These are phyloP conservation scores for Sylvia atricapilla DNA, from an alignment of 2,113 vertebrate genomes.

Conservation along the genomic window DNA sequence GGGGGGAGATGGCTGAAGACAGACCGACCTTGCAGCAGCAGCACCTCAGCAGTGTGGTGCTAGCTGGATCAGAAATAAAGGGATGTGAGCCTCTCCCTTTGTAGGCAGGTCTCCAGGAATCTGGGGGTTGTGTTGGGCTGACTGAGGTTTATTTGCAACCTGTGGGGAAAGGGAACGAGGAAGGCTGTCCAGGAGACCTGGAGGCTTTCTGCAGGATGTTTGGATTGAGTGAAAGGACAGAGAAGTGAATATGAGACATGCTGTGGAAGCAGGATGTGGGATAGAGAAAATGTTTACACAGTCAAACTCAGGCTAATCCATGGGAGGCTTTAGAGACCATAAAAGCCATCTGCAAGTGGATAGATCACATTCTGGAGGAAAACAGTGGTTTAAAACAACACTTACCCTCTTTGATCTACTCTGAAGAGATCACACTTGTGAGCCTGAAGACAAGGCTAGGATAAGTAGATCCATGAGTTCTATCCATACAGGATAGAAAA, in stretches of 20 bases:
- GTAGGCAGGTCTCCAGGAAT: neutral
- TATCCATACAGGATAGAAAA: neutral
- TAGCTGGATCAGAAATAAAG: neutral
- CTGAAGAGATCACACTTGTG: neutral
- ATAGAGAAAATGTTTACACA: slow-evolving; percentile 35
- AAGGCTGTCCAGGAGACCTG: neutral
- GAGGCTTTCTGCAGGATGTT: slow-evolving; percentile 51
- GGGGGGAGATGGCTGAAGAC: neutral
- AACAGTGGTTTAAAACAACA: neutral
- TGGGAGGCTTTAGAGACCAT: slow-evolving; percentile 1
- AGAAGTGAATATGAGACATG: neutral
- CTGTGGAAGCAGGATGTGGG: slow-evolving; percentile 58
- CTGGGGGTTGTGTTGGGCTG: neutral
- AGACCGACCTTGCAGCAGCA: neutral
- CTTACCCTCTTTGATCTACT: neutral
- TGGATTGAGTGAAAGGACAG: neutral
- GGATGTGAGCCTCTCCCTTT: neutral
- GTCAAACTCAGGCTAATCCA: neutral
- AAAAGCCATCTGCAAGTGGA: slow-evolving; percentile 36
- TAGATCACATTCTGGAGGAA: neutral
- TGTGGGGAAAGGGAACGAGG: neutral
- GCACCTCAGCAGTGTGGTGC: neutral
- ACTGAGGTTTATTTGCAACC: neutral
- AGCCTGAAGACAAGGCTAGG: neutral
- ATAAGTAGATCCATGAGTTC: neutral